Percentiles rank a stretch among this genome's conserved stretches.
phyloP scores from a whole-genome alignment of 2,797 vertebrate genomes.

The Tarsius wallacei region DNA sequence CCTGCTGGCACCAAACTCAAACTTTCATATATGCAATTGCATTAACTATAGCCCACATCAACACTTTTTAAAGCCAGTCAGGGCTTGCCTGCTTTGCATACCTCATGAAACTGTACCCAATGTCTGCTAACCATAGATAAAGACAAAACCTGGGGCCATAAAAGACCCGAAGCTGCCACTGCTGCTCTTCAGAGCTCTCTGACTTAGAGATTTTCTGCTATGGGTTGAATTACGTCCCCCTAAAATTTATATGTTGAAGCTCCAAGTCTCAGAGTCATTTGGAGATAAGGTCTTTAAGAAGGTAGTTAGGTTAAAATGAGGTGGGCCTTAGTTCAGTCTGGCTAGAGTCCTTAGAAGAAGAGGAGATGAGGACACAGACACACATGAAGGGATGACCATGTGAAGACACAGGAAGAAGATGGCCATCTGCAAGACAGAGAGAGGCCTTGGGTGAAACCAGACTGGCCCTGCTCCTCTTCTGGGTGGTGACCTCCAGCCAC shows the following conservation, averaged over 20 bases:
- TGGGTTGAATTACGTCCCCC: too few species aligned
- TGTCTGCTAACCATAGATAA: too few species aligned
- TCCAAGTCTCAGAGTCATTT: not conserved
- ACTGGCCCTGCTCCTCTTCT: too few species aligned
- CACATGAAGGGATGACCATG: not conserved
- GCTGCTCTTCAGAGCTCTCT: too few species aligned
- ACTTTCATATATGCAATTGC: not conserved
- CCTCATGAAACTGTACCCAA: too few species aligned
- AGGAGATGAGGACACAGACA: not conserved
- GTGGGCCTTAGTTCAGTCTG: not conserved
- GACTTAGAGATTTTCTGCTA: too few species aligned
- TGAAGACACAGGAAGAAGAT: not conserved
- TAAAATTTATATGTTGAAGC: not conserved
- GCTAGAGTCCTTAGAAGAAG: not conserved
- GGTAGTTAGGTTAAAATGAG: not conserved
- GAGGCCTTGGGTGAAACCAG: not conserved
- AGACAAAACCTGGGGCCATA: too few species aligned
- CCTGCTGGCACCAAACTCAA: not conserved
- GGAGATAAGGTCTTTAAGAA: not conserved
- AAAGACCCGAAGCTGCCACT: too few species aligned
- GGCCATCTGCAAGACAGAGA: not conserved
- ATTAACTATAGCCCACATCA: not conserved
- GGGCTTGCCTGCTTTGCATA: too few species aligned
- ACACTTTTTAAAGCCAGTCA: not conserved
- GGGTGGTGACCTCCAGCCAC: not conserved